Percentiles rank a stretch among this genome's conserved stretches.
Conservation (phyloP, 2,113 vertebrate genomes). For the Elgaria multicarinata region DNA sequence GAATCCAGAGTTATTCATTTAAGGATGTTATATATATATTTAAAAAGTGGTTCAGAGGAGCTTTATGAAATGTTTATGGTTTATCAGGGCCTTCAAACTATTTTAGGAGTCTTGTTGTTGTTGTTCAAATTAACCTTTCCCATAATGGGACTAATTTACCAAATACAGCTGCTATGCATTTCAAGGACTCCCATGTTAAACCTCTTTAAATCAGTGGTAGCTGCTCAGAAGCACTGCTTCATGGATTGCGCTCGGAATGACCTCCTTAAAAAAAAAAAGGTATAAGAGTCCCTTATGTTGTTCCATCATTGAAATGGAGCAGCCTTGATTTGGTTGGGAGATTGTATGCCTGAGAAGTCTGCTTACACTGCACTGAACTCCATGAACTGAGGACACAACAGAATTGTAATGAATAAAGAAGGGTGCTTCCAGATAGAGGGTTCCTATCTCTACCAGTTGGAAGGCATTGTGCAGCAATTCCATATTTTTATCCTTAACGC, state of each 20-base stretch:
- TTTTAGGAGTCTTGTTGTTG: constrained; percentile 37
- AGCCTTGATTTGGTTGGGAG: background rate
- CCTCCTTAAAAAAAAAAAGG: background rate
- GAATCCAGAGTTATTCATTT: constrained; percentile 23
- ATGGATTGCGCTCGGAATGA: no score
- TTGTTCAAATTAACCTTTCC: constrained; percentile 18
- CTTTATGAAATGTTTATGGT: constrained; percentile 38
- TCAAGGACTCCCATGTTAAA: background rate
- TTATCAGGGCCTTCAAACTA: background rate
- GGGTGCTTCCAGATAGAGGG: no score
- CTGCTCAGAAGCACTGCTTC: background rate
- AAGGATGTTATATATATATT: constrained; percentile 41
- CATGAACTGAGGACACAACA: background rate
- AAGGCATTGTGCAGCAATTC: no score
- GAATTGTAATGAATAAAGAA: background rate
- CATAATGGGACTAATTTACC: background rate
- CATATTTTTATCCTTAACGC: no score
- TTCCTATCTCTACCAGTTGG: no score
- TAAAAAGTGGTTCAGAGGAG: constrained; percentile 42
- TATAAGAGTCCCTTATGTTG: background rate
- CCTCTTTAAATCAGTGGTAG: background rate
- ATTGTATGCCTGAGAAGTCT: background rate
- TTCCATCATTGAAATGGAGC: background rate
- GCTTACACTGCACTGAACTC: background rate
- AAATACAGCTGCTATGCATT: background rate